Percentiles rank a stretch among this genome's conserved stretches.
Conservation (phyloP, 2,797 vertebrate genomes). For the Hydrolagus colliei region DNA sequence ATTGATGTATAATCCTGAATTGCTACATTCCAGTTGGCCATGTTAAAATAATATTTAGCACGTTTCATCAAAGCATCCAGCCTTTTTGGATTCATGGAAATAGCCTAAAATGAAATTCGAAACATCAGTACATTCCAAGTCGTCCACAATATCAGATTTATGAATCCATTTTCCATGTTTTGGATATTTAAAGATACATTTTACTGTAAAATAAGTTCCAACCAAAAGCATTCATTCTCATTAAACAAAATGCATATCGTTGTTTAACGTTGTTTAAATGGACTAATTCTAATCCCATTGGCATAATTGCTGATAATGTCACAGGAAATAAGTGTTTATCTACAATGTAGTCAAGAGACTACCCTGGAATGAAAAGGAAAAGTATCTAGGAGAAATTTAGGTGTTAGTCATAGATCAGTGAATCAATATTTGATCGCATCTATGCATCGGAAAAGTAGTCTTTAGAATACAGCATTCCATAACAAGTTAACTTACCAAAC, state of each 20-base stretch:
- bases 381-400: not conserved
- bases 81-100: conserved; percentile 50
- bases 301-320: not conserved
- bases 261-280: not conserved
- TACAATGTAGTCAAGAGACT: not conserved
- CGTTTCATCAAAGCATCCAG: conserved; percentile 57
- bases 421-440: not conserved
- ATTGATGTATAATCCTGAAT: conserved; percentile 57
- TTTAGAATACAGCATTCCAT: not conserved
- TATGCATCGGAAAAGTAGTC: not conserved
- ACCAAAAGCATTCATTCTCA: not conserved
- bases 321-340: not conserved
- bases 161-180: not conserved
- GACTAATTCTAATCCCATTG: not conserved
- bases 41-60: conserved; percentile 50
- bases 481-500: conserved; percentile 47
- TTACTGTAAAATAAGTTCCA: not conserved
- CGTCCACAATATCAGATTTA: not conserved
- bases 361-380: not conserved
- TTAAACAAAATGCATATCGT: not conserved
- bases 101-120: conserved; percentile 35
- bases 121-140: not conserved
- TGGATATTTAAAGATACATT: not conserved
- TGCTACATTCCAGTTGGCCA: conserved; percentile 48
- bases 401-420: not conserved